Percentiles rank a stretch among this genome's conserved stretches.
Conservation (phyloP, 2,888 invertebrate genomes). For the Amphipyra tragopoginis region DNA sequence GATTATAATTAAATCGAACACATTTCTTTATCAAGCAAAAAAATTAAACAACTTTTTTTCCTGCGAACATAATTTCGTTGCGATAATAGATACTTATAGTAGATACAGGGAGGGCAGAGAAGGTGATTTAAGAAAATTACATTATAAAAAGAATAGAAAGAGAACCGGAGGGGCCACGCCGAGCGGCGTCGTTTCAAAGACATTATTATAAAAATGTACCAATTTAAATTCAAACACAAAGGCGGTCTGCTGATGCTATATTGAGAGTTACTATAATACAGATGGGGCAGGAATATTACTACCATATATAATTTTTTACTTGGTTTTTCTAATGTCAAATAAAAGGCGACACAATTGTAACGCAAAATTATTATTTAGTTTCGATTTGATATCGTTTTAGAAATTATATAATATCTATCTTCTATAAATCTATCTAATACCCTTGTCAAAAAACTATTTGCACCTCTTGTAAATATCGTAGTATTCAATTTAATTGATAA, state of each 20-base stretch:
- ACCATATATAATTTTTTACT: background rate
- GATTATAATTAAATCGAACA: background rate
- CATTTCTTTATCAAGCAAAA: background rate
- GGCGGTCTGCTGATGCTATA: constrained; percentile 64
- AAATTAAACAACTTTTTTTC: constrained; percentile 32
- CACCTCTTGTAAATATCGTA: too few species aligned
- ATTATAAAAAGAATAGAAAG: constrained; percentile 83
- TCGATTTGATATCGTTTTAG: too few species aligned
- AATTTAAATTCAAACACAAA: constrained; percentile 87
- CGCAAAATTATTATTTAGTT: too few species aligned
- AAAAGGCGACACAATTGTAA: too few species aligned
- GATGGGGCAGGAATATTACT: constrained; percentile 24
- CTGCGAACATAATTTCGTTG: constrained; percentile 52
- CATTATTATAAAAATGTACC: constrained; percentile 85
- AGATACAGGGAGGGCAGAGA: constrained; percentile 69
- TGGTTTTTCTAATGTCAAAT: background rate
- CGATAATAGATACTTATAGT: constrained; percentile 61
- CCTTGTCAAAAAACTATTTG: too few species aligned
- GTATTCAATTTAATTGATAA: too few species aligned
- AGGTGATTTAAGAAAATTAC: constrained; percentile 88
- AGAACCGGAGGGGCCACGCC: constrained; percentile 70
- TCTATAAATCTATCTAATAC: too few species aligned
- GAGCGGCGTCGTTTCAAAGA: constrained; percentile 77
- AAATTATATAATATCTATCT: too few species aligned
- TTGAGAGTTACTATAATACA: constrained; percentile 57